phyloP scores from a whole-genome alignment of 1,140 invertebrate genomes.

The Conopomorpha cramerella region DNA sequence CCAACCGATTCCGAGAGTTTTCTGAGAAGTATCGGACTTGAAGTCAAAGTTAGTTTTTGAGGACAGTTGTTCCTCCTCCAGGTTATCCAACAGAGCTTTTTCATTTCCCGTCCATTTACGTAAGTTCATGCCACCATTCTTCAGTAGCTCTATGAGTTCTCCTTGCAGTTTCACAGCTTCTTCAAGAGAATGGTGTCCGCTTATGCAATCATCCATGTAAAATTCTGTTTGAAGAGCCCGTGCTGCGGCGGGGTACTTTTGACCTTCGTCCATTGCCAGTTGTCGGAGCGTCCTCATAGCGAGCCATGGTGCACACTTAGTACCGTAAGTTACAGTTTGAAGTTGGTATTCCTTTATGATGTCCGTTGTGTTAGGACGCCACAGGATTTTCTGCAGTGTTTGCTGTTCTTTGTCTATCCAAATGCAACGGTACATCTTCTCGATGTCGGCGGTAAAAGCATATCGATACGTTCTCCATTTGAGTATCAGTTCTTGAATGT shows the following conservation, averaged over 20 bases:
- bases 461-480: too few relatives aligned
- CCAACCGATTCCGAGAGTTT: conserved; percentile 19
- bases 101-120: conserved; percentile 19
- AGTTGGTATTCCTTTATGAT: too few relatives aligned
- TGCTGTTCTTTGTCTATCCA: too few relatives aligned
- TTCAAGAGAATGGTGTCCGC: conserved; percentile 11
- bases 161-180: conserved; percentile 12
- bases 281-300: too few relatives aligned
- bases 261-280: conserved; percentile 12
- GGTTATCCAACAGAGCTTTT: conserved; percentile 7
- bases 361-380: too few relatives aligned
- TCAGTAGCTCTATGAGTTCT: conserved; percentile 13
- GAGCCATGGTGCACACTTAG: too few relatives aligned
- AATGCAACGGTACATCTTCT: too few relatives aligned
- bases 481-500: too few relatives aligned
- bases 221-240: conserved; percentile 13
- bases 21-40: conserved; percentile 11
- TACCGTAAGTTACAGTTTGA: too few relatives aligned
- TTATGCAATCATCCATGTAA: conserved; percentile 32
- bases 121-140: conserved; percentile 16
- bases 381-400: too few relatives aligned
- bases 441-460: too few relatives aligned
- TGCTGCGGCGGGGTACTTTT: conserved; percentile 20
- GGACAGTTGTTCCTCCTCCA: conserved; percentile 5
- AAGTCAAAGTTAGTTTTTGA: conserved; percentile 8